phyloP scores from a whole-genome alignment of 1,140 invertebrate species.

The Globodera ellingtonae region DNA sequence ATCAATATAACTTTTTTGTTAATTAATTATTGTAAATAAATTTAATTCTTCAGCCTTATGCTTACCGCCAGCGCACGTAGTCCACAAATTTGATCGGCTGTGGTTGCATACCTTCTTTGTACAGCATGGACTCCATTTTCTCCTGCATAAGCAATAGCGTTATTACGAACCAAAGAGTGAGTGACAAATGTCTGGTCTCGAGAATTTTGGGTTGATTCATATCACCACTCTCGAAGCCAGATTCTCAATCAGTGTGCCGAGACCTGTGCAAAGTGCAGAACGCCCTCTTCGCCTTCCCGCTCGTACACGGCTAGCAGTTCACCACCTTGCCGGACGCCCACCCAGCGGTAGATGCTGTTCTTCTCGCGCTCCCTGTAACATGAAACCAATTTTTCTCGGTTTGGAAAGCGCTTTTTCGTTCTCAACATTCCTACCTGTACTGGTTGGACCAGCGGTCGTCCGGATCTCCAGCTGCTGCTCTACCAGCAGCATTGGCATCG shows the following conservation, averaged over 20 bases:
- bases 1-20: too few relatives aligned
- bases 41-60: not conserved
- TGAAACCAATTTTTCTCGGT: not conserved
- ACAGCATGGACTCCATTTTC: slow-evolving; percentile 83
- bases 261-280: slow-evolving; percentile 78
- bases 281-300: slow-evolving; percentile 71
- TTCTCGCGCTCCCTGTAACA: slow-evolving; percentile 65
- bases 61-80: slow-evolving; percentile 78
- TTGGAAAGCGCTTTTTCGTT: too few relatives aligned
- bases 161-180: too few relatives aligned
- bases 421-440: slow-evolving; percentile 49
- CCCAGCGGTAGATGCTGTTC: slow-evolving; percentile 68
- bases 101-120: slow-evolving; percentile 80
- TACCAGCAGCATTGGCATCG: not conserved
- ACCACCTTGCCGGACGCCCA: slow-evolving; percentile 68
- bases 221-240: not conserved
- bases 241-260: not conserved
- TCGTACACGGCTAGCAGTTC: slow-evolving; percentile 75
- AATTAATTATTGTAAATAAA: too few relatives aligned
- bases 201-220: not conserved
- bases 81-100: slow-evolving; percentile 83
- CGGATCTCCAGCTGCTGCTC: slow-evolving; percentile 52
- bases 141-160: slow-evolving; percentile 66
- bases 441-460: slow-evolving; percentile 69
- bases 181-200: too few relatives aligned